These are phyloP conservation scores for Zoroaster sp. DNA, from an alignment of 53 echinoderm and acorn worm genomes.

Conservation along the genomic window DNA sequence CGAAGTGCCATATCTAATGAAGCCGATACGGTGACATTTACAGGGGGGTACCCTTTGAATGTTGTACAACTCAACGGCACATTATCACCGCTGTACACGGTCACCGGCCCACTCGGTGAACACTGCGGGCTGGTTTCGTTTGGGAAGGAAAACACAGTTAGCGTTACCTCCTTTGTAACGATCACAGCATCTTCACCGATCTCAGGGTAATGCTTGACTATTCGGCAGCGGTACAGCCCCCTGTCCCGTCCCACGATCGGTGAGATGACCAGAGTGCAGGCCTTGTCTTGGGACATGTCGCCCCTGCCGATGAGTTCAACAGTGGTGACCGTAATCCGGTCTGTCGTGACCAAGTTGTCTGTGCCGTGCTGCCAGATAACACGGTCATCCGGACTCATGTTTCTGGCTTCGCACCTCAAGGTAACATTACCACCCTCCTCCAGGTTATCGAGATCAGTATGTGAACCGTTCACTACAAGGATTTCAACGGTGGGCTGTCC, in stretches of 20 bases:
- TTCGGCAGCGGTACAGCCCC: slow-evolving; percentile 10
- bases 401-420: background rate
- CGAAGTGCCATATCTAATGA: background rate
- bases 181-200: background rate
- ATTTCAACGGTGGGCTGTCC: background rate
- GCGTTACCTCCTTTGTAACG: background rate
- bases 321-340: background rate
- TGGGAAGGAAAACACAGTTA: slow-evolving; percentile 18
- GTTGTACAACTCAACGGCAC: background rate
- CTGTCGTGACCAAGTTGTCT: background rate
- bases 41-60: background rate
- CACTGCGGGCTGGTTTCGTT: background rate
- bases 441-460: background rate
- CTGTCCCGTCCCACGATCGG: background rate
- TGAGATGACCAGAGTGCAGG: background rate
- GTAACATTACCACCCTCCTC: slow-evolving; percentile 2
- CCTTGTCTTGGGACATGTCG: background rate
- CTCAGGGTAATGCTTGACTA: background rate
- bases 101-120: slow-evolving; percentile 14
- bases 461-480: background rate
- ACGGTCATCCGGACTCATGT: background rate
- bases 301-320: background rate
- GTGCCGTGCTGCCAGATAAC: slow-evolving; percentile 19
- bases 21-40: background rate
- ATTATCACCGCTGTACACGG: background rate